Base-by-base conservation (phyloP, 2,113 vertebrate genomes). In the Plecturocebus donacophilus region DNA sequence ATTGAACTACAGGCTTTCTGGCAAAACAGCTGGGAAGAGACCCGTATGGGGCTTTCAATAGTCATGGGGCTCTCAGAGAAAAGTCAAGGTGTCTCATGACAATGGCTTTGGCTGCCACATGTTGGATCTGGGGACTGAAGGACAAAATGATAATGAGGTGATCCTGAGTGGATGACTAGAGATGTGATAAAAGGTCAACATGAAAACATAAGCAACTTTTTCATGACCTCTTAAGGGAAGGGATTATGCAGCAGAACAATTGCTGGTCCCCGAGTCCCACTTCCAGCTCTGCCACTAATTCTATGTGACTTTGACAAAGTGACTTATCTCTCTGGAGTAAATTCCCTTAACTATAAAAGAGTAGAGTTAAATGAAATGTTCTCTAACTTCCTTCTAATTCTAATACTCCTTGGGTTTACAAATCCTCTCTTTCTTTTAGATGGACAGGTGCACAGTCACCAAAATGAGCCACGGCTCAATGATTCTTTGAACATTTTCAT, bases 321-420 rank as follows among this genome's bases (percentile, higher is more conserved):
- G 38, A 58, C 49, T 94, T 45, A 58, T 8, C 32, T 79, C 77
- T 77, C 82, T 40, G 47, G 38, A n/a, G 2, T 32, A 68, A 90
- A 76, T 85, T 91, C 95, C 77, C 64, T 81, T 76, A 56, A 73
- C 45, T 71, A 38, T 30, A 47, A 76, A 92, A 86, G n/a, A n/a
- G 84, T 58, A 82, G 70, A 75, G 45, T 20, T 70, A 95, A 64
- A 66, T 16, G 35, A 23, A 70, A 42, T 45, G 4, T 52, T 64
- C 56, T n/a, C 25, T 82, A 61, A 47, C 49, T 56, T 89, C 54
- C 20, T 83, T 90, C n/a, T 27, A 56, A 13, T 82, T 79, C 58
- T 27, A 58, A 68, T 49, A 92, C 47, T 54, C 42, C 12, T 40
- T 85, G 47, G 61, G 54, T 81, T 93, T 75, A 85, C 12, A 85